Evolutionary conservation across 2,113 vertebrate species (phyloP), one percentile per base, ranked within the genome.

Genomic region (Takifugu flavidus): DNA sequence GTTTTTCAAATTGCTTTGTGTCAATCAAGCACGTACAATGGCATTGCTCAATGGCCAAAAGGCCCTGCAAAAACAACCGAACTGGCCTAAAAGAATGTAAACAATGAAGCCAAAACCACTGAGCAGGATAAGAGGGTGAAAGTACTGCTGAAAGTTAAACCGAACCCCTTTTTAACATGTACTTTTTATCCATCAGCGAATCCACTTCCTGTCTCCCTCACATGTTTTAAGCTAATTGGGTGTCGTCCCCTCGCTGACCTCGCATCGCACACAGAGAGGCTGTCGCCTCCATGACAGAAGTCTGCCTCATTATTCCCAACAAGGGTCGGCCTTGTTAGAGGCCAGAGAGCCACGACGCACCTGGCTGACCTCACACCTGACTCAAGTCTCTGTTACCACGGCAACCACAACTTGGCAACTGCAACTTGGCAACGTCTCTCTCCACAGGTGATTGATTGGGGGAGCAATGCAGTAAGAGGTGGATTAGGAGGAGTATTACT

Each of bases 291-390:
- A 47, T 70, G 76, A 77, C 72, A 77, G 78, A 54, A 70, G 64
- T 68, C 65, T 34, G 46, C 62, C 72, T 82, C 81, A 69, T 87
- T 80, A 81, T 74, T 66, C 56, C 52, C 62, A 70, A 84, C 80
- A 80, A 71, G 53, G 70, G 55, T 70, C 65, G 39, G 59, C 59
- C 78, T 80, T 83, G 79, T 77, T 78, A 49, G 43, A 75, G 65
- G 34, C 53, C 46, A 72, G 62, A 77, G 60, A 55, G 67, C 72
- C 63, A 53, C 8, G 29, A 63, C 47, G 54, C 77, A 84, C 85
- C 83, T 87, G 85, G 78, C 76, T 83, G 82, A 82, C 85, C 84
- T 85, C 82, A 78, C 75, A 8, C 49, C 50, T 60, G 75, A 62
- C 15, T 50, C 3, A 13, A 73, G 67, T 63, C 70, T 47, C 44